Evolutionary conservation across 1,140 invertebrate species (phyloP).

Genomic region (Orchesella cincta): DNA sequence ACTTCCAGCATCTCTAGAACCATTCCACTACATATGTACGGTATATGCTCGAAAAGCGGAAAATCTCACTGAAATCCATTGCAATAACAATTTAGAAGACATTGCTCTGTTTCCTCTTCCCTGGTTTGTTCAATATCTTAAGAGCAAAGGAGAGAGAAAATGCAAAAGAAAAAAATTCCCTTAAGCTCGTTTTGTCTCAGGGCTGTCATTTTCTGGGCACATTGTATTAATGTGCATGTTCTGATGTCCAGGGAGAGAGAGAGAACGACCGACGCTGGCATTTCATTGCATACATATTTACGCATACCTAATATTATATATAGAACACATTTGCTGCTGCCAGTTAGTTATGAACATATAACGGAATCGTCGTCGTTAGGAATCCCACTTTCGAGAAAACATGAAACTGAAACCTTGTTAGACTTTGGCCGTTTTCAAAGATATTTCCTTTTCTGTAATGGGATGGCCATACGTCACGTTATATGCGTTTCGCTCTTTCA

Average conservation of each 20-base stretch:
- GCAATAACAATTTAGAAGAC: conserved; percentile 6
- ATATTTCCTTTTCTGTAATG: neutral
- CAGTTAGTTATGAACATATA: neutral
- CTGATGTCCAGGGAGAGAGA: neutral
- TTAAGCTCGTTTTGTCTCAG: neutral
- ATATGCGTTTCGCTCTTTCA: neutral
- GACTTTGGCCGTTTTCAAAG: neutral
- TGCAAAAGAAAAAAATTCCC: neutral
- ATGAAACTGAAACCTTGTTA: neutral
- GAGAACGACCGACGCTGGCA: too few relatives aligned
- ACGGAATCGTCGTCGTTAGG: neutral
- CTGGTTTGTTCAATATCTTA: neutral
- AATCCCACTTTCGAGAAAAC: neutral
- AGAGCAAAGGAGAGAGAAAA: neutral
- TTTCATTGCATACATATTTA: neutral
- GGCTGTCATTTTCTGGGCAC: neutral
- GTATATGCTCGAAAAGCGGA: neutral
- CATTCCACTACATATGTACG: neutral
- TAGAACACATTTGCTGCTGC: neutral
- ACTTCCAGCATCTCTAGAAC: neutral
- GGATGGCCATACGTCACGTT: neutral
- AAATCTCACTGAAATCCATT: conserved; percentile 15
- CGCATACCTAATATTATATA: neutral
- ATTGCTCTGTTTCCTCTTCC: conserved; percentile 5
- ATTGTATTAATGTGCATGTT: neutral